Evolutionary conservation across 2,888 invertebrate genomes (phyloP), one percentile per base, ranked within the genome.

Genomic region (Micoletzkya japonica): DNA sequence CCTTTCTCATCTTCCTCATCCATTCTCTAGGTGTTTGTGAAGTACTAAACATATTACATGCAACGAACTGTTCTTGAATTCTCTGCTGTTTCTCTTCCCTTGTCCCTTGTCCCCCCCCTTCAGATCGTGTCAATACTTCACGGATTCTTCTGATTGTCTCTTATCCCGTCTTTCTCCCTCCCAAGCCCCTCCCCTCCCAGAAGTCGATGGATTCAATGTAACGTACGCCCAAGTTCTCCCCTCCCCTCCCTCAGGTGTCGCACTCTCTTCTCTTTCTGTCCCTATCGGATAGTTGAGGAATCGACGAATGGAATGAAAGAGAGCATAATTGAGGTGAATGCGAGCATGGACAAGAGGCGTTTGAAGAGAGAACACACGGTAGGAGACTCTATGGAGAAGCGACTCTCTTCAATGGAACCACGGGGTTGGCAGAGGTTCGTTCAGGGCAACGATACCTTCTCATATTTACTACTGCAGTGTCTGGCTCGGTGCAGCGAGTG

Each of bases 131-230:
- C 32, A 67, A 44, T 67, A 44, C 44, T 67, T 67, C 67, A 24
- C 56, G 10, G 67, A 67, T 34, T 37, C 39, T 49, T 26, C 6
- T n/a, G 67, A 67, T n/a, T 67, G 67, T 67, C 44, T 67, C 0
- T n/a, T 67, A 10, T 67, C 67, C 28, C 39, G 30, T 24, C 34
- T 67, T 10, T 57, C 56, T 34, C 57, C 67, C 14, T n/a, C 44
- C 30, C 17, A 67, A n/a, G 57, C 37, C 10, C 37, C 57, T 1
- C 64, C 64, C 24, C 50, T 64, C 2, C 64, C 64, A 6, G 64
- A 64, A 32, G n/a, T 52, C 26, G 64, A 64, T 36, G 64, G 64
- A 52, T 64, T 64, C 36, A 64, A 64, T 64, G 64, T 64, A 7
- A 52, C 64, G 4, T 64, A 49, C 28, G 64, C 52, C 3, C 17